phyloP scores from a whole-genome alignment of 1,140 invertebrate species.

The Dinoponera quadriceps region DNA sequence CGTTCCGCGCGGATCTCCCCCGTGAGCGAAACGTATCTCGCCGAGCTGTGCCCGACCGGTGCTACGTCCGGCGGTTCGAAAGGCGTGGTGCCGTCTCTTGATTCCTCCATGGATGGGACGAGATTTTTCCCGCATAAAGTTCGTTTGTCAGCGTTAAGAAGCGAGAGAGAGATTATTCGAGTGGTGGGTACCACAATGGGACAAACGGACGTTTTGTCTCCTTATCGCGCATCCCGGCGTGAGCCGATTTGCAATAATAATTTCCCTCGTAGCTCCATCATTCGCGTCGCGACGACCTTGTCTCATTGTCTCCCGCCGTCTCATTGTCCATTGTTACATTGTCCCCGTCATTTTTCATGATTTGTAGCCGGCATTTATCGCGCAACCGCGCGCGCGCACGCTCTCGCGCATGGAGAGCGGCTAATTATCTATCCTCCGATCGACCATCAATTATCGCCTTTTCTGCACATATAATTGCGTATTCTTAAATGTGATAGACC shows the following conservation, averaged over 20 bases:
- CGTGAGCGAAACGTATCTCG: constrained; percentile 65
- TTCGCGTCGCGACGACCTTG: too few relatives aligned
- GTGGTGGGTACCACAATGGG: not conserved
- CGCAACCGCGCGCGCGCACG: not conserved
- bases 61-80: not conserved
- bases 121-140: not conserved
- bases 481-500: not conserved
- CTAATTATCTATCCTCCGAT: not conserved
- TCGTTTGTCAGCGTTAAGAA: not conserved
- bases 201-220: not conserved
- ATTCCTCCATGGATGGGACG: not conserved
- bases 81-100: constrained; percentile 29
- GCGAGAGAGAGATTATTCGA: not conserved
- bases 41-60: constrained; percentile 30
- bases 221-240: not conserved
- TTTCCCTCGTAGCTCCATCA: not conserved
- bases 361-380: not conserved
- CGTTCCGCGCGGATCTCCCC: constrained; percentile 65
- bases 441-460: not conserved
- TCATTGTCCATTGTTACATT: not conserved
- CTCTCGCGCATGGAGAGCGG: not conserved
- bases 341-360: not conserved
- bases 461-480: not conserved
- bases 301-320: not conserved
- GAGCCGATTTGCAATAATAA: constrained; percentile 2